Evolutionary conservation across 2,888 invertebrate genomes (phyloP).

Genomic region (Atrina japonica): DNA sequence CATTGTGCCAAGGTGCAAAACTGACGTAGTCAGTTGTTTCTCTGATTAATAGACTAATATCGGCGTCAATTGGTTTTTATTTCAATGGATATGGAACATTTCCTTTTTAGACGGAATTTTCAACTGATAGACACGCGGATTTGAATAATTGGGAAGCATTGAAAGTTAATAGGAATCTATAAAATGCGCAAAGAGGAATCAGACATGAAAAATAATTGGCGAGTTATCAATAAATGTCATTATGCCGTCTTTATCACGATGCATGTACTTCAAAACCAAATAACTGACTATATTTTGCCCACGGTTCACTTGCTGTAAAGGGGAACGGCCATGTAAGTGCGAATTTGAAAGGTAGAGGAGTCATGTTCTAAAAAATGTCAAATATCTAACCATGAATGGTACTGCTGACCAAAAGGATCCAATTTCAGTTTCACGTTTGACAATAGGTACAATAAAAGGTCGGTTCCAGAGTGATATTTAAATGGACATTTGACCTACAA

Average conservation of each 20-base stretch:
- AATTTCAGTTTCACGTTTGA: slow-evolving; percentile 6
- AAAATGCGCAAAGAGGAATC: no score
- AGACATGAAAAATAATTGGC: no score
- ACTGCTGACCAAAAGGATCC: neutral
- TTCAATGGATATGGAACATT: neutral
- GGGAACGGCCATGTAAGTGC: no score
- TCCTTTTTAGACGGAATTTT: slow-evolving; percentile 1
- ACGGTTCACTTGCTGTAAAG: no score
- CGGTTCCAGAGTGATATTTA: slow-evolving; percentile 13
- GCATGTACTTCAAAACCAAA: no score
- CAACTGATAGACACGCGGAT: neutral
- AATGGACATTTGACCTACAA: slow-evolving; percentile 31
- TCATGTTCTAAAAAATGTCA: no score
- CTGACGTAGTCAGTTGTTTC: no score
- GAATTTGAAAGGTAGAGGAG: no score
- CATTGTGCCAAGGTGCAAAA: neutral
- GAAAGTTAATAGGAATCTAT: slow-evolving; percentile 13
- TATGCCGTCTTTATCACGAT: no score
- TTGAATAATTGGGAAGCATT: slow-evolving; percentile 11
- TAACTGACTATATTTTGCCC: no score
- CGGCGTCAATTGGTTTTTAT: neutral
- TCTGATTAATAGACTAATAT: no score
- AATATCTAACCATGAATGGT: neutral
- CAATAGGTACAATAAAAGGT: slow-evolving; percentile 19
- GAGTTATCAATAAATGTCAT: no score